Conservation (phyloP, 1,140 invertebrate species). For the Heliconius hewitsoni region DNA sequence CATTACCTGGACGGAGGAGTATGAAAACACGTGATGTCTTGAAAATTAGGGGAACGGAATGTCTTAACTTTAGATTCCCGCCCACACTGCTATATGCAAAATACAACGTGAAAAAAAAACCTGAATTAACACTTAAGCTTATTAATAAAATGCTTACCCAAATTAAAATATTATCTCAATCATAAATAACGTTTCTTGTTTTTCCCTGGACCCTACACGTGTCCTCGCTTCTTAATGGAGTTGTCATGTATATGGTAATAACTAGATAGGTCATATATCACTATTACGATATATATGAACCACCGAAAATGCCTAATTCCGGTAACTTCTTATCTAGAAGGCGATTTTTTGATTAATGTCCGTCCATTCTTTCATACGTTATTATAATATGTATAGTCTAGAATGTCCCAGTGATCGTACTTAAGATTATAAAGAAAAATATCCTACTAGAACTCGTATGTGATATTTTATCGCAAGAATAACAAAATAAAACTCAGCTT, state of each 20-base stretch:
- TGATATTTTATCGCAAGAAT: conserved; percentile 53
- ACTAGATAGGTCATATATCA: conserved; percentile 68
- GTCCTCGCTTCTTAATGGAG: conserved; percentile 69
- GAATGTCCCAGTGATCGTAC: conserved; percentile 47
- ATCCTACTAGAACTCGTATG: conserved; percentile 42
- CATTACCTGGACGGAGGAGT: too few relatives aligned
- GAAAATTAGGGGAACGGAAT: too few relatives aligned
- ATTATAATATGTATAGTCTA: conserved; percentile 22
- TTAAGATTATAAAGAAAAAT: conserved; percentile 66
- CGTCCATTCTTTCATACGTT: conserved; percentile 30
- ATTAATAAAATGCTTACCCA: conserved; percentile 7
- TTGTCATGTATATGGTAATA: conserved; percentile 78
- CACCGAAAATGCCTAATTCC: conserved; percentile 60
- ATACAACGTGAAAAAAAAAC: not conserved
- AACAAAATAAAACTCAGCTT: conserved; percentile 47
- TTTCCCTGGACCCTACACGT: conserved; percentile 52
- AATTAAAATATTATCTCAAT: conserved; percentile 17
- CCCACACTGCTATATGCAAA: too few relatives aligned
- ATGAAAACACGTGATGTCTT: too few relatives aligned
- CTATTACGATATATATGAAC: conserved; percentile 58
- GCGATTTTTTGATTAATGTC: conserved; percentile 69
- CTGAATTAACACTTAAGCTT: not conserved
- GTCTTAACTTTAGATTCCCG: too few relatives aligned
- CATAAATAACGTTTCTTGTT: conserved; percentile 31
- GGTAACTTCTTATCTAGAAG: conserved; percentile 56